Conservation (phyloP, 2,113 vertebrate species). For the Lathamus discolor region DNA sequence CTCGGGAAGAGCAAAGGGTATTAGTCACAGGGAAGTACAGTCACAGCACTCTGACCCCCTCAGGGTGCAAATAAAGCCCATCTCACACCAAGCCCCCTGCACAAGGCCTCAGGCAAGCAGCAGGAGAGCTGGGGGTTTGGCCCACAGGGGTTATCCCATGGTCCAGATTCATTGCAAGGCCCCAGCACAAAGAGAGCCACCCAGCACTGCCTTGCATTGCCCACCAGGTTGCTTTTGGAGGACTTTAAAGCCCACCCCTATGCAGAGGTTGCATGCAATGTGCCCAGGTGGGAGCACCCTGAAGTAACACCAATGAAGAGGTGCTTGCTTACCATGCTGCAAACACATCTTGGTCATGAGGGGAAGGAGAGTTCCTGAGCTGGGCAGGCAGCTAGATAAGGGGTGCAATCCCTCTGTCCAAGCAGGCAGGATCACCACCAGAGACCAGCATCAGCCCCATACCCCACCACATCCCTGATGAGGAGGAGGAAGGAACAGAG, state of each 20-base stretch:
- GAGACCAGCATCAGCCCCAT: accelerated
- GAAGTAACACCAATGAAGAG: background rate
- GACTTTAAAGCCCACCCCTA: background rate
- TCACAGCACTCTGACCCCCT: background rate
- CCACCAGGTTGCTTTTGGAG: accelerated
- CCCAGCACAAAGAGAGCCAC: background rate
- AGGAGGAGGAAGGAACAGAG: accelerated
- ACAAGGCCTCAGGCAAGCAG: background rate
- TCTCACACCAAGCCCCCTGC: background rate
- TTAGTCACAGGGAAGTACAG: background rate
- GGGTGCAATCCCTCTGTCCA: background rate
- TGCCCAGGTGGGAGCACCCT: background rate
- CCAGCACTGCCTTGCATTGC: background rate
- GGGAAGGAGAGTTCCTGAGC: background rate
- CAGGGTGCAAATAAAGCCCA: background rate
- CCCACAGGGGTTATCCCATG: accelerated
- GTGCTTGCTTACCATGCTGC: accelerated
- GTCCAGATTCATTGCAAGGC: background rate
- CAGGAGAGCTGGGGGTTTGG: background rate
- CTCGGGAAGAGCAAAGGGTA: background rate
- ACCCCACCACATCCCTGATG: accelerated
- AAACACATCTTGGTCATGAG: accelerated
- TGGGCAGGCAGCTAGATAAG: background rate
- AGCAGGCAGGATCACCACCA: background rate
- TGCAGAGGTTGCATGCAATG: accelerated